These are phyloP conservation scores for Drosophila sucinea DNA, from an alignment of 1,140 invertebrate species.

Conservation along the genomic window DNA sequence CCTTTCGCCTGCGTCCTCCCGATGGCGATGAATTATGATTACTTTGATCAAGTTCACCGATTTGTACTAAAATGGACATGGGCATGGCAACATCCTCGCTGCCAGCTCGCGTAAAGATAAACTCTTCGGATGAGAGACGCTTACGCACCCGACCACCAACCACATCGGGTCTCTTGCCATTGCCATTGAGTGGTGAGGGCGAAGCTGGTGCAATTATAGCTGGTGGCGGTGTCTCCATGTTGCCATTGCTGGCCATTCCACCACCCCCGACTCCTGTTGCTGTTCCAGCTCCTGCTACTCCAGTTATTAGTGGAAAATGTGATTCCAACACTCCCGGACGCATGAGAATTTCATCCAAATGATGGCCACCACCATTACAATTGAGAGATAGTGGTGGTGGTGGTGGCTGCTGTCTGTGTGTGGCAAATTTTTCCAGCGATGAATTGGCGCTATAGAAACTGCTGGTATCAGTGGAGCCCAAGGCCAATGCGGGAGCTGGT, in stretches of 20 bases:
- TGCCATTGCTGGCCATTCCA: constrained; percentile 4
- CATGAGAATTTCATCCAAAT: constrained; percentile 56
- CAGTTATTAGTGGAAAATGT: constrained; percentile 69
- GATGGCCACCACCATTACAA: constrained; percentile 21
- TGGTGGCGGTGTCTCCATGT: constrained; percentile 43
- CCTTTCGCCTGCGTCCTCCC: constrained; percentile 56
- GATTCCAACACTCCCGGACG: constrained; percentile 78
- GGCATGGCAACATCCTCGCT: constrained; percentile 57
- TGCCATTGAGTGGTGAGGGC: constrained; percentile 50
- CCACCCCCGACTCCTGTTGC: no score
- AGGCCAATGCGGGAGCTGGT: neutral
- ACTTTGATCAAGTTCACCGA: constrained; percentile 49
- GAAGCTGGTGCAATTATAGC: constrained; percentile 64
- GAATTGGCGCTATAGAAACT: constrained; percentile 81
- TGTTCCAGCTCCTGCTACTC: neutral
- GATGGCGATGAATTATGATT: constrained; percentile 40
- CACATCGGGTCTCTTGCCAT: constrained; percentile 56
- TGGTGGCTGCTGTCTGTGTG: constrained; percentile 32
- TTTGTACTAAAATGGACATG: constrained; percentile 68
- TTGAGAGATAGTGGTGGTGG: constrained; percentile 30
- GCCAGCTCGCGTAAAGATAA: constrained; percentile 59
- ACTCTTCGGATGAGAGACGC: constrained; percentile 78
- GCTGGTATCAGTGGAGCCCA: constrained; percentile 74
- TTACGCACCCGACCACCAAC: constrained; percentile 71
- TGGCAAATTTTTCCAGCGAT: constrained; percentile 73